Base-by-base conservation (phyloP, 2,113 vertebrate species). In the Lanius collurio region DNA sequence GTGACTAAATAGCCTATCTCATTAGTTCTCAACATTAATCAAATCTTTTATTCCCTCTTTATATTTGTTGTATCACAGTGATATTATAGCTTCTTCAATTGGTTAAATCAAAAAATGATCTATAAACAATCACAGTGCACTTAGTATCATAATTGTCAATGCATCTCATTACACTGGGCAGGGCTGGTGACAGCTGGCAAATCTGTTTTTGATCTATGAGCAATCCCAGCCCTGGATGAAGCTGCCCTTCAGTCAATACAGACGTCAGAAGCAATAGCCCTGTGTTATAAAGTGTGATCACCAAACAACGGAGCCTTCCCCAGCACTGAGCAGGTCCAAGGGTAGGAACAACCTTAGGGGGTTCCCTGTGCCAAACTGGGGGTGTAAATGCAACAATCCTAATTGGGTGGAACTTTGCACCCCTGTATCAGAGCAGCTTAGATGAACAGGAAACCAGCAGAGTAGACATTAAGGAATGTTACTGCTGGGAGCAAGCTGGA, bases 11-110 rank as follows among this genome's bases (percentile, higher is more conserved):
- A 89, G 91, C 59, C 93, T 90, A 71, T 86, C 97, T 95, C 77
- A 84, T 96, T 95, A 97, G 93, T 70, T 96, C 93, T 75, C 39
- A 87, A 85, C 94, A 97, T 93, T 97, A 97, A 97, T 96, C 87
- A 95, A 83, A 97, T 96, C 60, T 94, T 96, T 95, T 94, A 92
- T 97, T 97, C 88, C 15, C 93, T 96, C 95, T 97, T 97, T 96
- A 86, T 87, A 90, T 97, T 95, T 94, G 95, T 87, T 87, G 79
- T 67, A 92, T 89, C 75, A 52, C 79, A 90, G 94, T 44, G 93
- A 92, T 97, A 83, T 59, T 90, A 93, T 13, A 75, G 56, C 68
- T 73, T 47, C 73, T 83, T 69, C 88, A 93, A 80, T 55, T 87
- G 92, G 89, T 96, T 96, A 96, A 96, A 96, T 96, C 70, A 90